These are phyloP conservation scores for Axea sp. DNA, from an alignment of 2,888 invertebrate species.

Conservation along the genomic window DNA sequence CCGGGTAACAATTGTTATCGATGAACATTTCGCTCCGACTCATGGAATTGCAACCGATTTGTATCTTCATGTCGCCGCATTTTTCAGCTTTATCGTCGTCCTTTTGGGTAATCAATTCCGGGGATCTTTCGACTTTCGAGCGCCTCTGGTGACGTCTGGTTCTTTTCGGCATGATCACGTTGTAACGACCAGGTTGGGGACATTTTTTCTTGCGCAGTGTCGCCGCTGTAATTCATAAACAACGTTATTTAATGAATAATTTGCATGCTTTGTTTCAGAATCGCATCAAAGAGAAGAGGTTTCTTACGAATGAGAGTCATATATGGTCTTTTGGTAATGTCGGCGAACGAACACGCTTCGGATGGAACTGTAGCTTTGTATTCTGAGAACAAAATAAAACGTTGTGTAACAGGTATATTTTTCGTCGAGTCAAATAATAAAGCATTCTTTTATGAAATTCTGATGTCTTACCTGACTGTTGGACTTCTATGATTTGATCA, in stretches of 20 bases:
- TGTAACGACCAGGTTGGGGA: constrained; percentile 85
- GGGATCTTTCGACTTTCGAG: constrained; percentile 59
- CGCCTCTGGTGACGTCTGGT: constrained; percentile 67
- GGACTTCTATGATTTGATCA: constrained; percentile 86
- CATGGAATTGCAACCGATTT: constrained; percentile 75
- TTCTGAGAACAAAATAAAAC: constrained; percentile 20
- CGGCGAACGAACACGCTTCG: constrained; percentile 84
- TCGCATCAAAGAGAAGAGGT: constrained; percentile 4
- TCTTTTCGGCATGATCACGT: constrained; percentile 76
- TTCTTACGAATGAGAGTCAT: constrained; percentile 86
- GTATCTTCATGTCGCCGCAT: constrained; percentile 73
- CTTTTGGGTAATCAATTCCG: constrained; percentile 65
- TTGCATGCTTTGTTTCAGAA: background rate
- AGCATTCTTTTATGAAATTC: constrained; percentile 6
- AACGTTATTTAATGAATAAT: too few species aligned
- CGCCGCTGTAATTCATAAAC: constrained; percentile 81
- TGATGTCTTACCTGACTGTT: constrained; percentile 81
- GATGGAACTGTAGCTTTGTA: constrained; percentile 81
- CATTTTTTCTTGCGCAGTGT: constrained; percentile 83
- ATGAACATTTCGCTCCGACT: constrained; percentile 76
- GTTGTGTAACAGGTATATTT: background rate
- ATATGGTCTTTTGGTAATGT: constrained; percentile 81
- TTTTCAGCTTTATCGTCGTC: constrained; percentile 67
- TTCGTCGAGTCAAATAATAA: background rate
- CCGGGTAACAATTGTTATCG: constrained; percentile 73